Evolutionary conservation across 2,888 invertebrate species (phyloP), one percentile per base, ranked within the genome.

Genomic region (Pseudanteris insignis): DNA sequence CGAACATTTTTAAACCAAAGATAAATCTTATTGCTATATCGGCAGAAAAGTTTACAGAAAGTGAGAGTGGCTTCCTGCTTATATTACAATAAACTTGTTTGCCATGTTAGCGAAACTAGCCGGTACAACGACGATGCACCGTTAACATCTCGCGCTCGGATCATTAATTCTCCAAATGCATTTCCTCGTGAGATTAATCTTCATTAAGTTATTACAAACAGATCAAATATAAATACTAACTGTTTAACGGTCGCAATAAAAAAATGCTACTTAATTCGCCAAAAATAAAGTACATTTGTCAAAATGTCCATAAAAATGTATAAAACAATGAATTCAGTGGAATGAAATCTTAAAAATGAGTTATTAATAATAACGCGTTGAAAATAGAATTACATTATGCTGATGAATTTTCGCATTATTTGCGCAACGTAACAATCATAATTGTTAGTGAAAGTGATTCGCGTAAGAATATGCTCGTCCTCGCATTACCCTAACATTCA

Each of bases 31-130:
- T 37, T 33, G n/a, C 10, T 38, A 29, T 40, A 1, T 25, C 18
- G 8, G 24, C 33, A 29, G 18, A 32, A 38, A 38, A 30, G 14
- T 18, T 30, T 2, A 32, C 12, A 28, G 34, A 57, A 58, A 58
- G 58, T 58, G 58, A 58, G 58, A 58, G 58, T 38, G 13, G 26
- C 33, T 58, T 58, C 58, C 58, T 40, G 50, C 44, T 50, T 26
- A 43, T 32, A 50, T 50, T 50, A 58, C 44, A 50, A 44, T 47
- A 41, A 57, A 55, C 34, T 11, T 34, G 41, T 33, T 40, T 24
- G 5, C 9, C 9, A 15, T 7, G n/a, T 32, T 7, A 11, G 3
- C n/a, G 5, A 34, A 34, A 15, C 30, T 21, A 21, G 3, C n/a
- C 26, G n/a, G n/a, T n/a, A n/a, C n/a, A n/a, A n/a, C n/a, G n/a